Evolutionary conservation across 2,113 vertebrate species (phyloP), one percentile per base, ranked within the genome.

Genomic region (Cottus gobio): DNA sequence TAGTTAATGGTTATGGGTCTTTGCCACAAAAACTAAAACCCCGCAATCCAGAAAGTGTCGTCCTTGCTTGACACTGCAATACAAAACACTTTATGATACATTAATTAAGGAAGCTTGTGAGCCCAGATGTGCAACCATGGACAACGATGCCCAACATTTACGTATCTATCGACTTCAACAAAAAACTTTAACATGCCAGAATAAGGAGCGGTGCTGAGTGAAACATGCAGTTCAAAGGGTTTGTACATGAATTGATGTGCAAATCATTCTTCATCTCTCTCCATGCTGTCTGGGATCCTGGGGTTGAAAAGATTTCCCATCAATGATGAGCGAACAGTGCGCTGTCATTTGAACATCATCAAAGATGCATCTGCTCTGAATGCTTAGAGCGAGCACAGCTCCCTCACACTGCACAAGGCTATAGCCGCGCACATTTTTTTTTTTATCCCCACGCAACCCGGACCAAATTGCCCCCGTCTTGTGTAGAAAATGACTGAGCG

Each of bases 381-480:
- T 77, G 58, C 74, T 66, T 66, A 75, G 67, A 81, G 62, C 79
- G 75, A 78, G 34, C 75, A 5, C 44, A 5, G 44, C 76, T 80
- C 30, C 9, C 9, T 67, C 56, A 48, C 31, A 60, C 58, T 52
- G 50, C 52, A 85, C 70, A 42, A 58, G 24, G n/a, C 30, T 52
- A 58, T 0, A n/a, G 11, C 58, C 58, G 66, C 75, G 48, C 54
- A 37, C 30, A 26, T 15, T 78, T 60, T 67, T 60, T 67, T 44
- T 44, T 71, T 52, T 26, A 80, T 56, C 20, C 46, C 34, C 28
- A 50, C 42, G n/a, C 30, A 71, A 48, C 37, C 66, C 81, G 68
- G 86, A 75, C 68, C 66, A 79, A 82, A 84, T 80, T 84, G 83
- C 75, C 65, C 65, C 87, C 70, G 84, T 86, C 68, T 88, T 42